Conservation (phyloP, 2,113 vertebrate species). For the Galemys pyrenaicus region DNA sequence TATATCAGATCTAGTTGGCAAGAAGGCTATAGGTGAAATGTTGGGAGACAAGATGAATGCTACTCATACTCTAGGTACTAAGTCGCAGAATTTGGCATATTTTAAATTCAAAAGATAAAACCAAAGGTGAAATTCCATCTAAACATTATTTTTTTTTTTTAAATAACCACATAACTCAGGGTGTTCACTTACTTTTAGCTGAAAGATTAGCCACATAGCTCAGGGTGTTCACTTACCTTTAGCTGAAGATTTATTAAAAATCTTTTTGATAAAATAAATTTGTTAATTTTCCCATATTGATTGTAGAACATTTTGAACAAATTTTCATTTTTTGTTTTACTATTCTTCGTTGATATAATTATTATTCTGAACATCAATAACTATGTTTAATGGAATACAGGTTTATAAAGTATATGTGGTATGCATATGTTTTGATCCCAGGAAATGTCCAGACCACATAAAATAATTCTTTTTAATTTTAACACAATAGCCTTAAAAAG, state of each 20-base stretch:
- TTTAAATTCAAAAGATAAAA: slow-evolving; percentile 10
- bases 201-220: not conserved
- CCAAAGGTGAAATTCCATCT: not conserved
- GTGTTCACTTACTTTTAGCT: not conserved
- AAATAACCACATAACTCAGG: not conserved
- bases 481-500: not conserved
- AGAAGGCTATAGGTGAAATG: not conserved
- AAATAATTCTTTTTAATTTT: slow-evolving; percentile 15
- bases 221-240: not conserved
- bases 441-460: not conserved
- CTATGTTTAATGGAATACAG: not conserved
- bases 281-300: not conserved
- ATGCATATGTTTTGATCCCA: not conserved
- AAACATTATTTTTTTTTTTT: not conserved
- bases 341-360: not conserved
- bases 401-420: not conserved
- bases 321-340: not conserved
- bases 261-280: not conserved
- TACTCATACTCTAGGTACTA: not conserved
- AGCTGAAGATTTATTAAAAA: not conserved
- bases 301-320: not conserved
- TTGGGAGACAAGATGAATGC: not conserved
- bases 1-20: not conserved
- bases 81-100: not conserved
- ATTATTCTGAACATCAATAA: not conserved